Base-by-base conservation (phyloP, 2,888 invertebrate species). In the Andrena dorsata region DNA sequence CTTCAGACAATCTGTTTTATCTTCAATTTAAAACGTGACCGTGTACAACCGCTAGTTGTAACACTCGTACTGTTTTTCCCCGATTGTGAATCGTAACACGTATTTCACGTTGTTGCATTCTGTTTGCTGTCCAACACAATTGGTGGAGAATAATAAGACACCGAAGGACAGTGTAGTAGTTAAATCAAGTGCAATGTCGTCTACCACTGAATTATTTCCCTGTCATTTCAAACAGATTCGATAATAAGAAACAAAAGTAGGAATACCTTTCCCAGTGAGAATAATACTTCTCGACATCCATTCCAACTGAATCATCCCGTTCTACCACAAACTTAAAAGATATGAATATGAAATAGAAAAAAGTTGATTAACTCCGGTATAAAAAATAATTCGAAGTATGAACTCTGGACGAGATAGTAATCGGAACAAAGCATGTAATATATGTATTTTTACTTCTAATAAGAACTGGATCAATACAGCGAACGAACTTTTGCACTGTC, bases 11-110 rank as follows among this genome's bases (percentile, higher is more conserved):
- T 8, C 60, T 65, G 7, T 58, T 73, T 51, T 20, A 41, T 61
- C 65, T 76, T 68, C 49, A 77, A 73, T 73, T 77, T 77, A 58
- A 73, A 77, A 65, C 73, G 77, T 65, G 74, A 77, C 65, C 51
- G 60, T 73, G 51, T 30, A 60, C 64, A 16, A 2, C 65, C 23
- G 35, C 49, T 58, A 61, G 47, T 73, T 66, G 32, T 41, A 73
- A 49, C 47, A 23, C 49, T 65, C 32, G 20, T 16, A 28, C 74
- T 41, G 61, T 20, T 30, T 77, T 35, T 35, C 41, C 23, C 23
- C 16, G 26, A 66, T 73, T 77, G 10, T 8, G 65, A 73, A 73
- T 51, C 65, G 26, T 60, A 77, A 77, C 74, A 73, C 77, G 77
- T 73, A 66, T 71, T 30, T 53, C 60, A 35, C 28, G 49, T 51